Evolutionary conservation across 1,140 invertebrate species (phyloP).

Genomic region (Dendrolimus kikuchii): DNA sequence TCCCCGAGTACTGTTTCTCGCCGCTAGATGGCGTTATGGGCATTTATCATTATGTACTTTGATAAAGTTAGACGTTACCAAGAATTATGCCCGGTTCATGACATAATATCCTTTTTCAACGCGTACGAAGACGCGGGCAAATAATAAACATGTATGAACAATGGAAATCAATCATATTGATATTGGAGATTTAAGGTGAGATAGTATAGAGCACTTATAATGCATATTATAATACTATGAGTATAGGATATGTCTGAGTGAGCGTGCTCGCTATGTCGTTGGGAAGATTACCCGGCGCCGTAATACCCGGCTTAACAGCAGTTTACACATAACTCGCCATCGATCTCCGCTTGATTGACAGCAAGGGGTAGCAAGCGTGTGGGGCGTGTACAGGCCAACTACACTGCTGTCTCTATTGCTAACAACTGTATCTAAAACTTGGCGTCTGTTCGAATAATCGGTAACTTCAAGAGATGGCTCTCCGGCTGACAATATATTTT

Average conservation of each 20-base stretch:
- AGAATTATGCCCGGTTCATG: no score
- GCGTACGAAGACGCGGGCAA: no score
- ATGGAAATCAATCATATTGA: no score
- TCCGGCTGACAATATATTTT: not conserved
- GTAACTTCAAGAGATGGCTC: not conserved
- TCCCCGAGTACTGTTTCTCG: no score
- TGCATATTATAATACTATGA: not conserved
- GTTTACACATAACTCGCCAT: slow-evolving; percentile 30
- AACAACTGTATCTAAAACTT: not conserved
- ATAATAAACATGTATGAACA: no score
- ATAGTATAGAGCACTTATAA: no score
- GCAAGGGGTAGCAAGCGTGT: slow-evolving; percentile 12
- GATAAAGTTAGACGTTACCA: no score
- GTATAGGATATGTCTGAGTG: slow-evolving; percentile 7
- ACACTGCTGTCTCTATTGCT: slow-evolving; percentile 1
- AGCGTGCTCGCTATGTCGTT: slow-evolving; percentile 37
- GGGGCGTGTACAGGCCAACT: not conserved
- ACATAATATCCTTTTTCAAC: no score
- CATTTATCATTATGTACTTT: no score
- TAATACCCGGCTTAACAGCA: slow-evolving; percentile 32
- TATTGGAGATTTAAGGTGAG: no score
- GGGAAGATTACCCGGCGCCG: slow-evolving; percentile 35
- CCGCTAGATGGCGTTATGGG: no score
- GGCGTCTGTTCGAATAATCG: no score
- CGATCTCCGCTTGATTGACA: slow-evolving; percentile 29